Evolutionary conservation across 2,113 vertebrate species (phyloP), one percentile per base, ranked within the genome.

Genomic region (Corythornis vintsioides): DNA sequence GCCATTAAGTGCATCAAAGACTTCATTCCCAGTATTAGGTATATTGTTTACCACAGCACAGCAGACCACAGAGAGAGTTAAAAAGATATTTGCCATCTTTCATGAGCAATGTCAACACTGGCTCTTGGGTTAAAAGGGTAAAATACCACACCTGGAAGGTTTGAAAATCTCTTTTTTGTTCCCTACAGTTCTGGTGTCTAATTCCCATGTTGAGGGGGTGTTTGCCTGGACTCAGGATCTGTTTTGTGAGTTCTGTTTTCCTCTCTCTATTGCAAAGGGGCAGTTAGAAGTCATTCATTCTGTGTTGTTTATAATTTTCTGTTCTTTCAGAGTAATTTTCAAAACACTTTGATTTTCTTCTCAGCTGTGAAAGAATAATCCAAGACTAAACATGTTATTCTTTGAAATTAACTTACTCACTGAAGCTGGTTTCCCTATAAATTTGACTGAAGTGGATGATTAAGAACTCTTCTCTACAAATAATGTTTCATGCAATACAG

Each of bases 361-460:
- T 97, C 97, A 97, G 88, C 95, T 95, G 93, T 92, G 94, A 94
- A 94, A 95, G 92, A 96, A 96, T 96, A 95, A 93, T 76, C 75
- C 84, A 92, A 93, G 84, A 95, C 79, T 85, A 95, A 97, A 97
- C 95, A 96, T 94, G 95, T 96, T 94, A 96, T 96, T 97, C 95
- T 97, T 94, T 95, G 92, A 97, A 97, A 97, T 97, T 96, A 97
- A 88, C 83, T 92, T 67, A 52, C 79, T 85, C 77, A 81, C 75
- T 95, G 63, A 93, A 88, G 81, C 92, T 95, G 61, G 57, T 89
- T 95, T 97, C 86, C 73, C 88, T 82, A 90, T 88, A 96, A 92
- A 97, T 94, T 93, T 95, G 76, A 82, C 69, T 97, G 94, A 97
- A 97, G 95, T 96, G 95, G 94, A 88, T 97, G 95, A 97, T 97